Base-by-base conservation (phyloP, 2,797 vertebrate genomes). In the Coendou prehensilis region DNA sequence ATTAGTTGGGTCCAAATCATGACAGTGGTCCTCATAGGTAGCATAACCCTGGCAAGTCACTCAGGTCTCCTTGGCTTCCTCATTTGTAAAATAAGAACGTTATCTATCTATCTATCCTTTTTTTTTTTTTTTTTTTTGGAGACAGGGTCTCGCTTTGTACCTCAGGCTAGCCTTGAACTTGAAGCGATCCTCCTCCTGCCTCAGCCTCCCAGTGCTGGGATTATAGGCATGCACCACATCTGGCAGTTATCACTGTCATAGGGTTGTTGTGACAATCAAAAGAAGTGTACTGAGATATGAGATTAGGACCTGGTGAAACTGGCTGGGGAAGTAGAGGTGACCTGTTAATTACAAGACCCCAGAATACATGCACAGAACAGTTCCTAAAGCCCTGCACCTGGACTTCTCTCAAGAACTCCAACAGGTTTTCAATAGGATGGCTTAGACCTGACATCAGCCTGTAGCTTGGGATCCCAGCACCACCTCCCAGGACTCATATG, bases 31-130 rank as follows among this genome's bases (percentile, higher is more conserved):
- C 28, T 47, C 37, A 41, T 15, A 8, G 9, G 15, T 52, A 30
- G 13, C 1, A 3, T 45, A 47, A 64, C 26, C 79, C 28, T 50
- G 11, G 30, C 33, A 59, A 88, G 28, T 86, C 84, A 71, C 57
- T 92, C 13, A 7, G 64, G 30, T 57, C 30, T 50, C 63, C 69
- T 73, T 78, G 23, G 5, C 85, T 64, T 85, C 50, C 41, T 94
- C n/a, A 56, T 91, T 90, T 91, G 7, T 47, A 93, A 87, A 93
- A 89, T 67, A 20, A 85, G 33, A 87, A 59, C 6, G 47, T 45
- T 45, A 75, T 45, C 17, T 41, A n/a, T 14, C 26, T 28, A 41
- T 45, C 22, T 73, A 30, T 64, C 10, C 28, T 30, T 64, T 14
- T 64, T 30, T 30, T 10, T 28, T 11, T 63, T 63, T 28, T 23